A percentile compares a stretch with the other conserved stretches of the same genome.
phyloP scores from a whole-genome alignment of 1,140 invertebrate genomes.

The Listronotus oregonensis region DNA sequence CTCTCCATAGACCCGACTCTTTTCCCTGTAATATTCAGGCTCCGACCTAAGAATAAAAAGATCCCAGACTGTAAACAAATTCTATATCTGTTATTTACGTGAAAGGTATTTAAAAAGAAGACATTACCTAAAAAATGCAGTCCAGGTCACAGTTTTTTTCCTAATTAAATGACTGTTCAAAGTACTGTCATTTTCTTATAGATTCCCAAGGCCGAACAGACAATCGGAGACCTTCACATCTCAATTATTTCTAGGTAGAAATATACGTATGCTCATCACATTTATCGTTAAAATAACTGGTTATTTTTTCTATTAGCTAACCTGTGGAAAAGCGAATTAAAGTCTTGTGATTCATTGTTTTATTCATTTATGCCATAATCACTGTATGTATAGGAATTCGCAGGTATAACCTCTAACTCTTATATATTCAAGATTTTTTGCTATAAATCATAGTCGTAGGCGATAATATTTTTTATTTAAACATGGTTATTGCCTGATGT shows the following conservation, averaged over 20 bases:
- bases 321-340: constrained; percentile 12
- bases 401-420: too few relatives aligned
- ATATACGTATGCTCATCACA: constrained; percentile 9
- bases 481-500: too few relatives aligned
- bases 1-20: too few relatives aligned
- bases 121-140: too few relatives aligned
- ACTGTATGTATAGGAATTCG: too few relatives aligned
- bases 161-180: neutral
- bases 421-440: constrained; percentile 2
- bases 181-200: constrained; percentile 8
- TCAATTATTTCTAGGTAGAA: constrained; percentile 16
- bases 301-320: constrained; percentile 9
- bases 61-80: too few relatives aligned
- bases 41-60: too few relatives aligned
- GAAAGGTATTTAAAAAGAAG: too few relatives aligned
- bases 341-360: neutral
- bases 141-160: too few relatives aligned
- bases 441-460: neutral
- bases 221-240: constrained; percentile 21
- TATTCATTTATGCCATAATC: neutral
- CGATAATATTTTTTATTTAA: too few relatives aligned
- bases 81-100: too few relatives aligned
- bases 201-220: constrained; percentile 10
- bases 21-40: too few relatives aligned
- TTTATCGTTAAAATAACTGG: constrained; percentile 2